Conservation (phyloP, 2,113 vertebrate genomes). For the Pelodiscus sinensis region DNA sequence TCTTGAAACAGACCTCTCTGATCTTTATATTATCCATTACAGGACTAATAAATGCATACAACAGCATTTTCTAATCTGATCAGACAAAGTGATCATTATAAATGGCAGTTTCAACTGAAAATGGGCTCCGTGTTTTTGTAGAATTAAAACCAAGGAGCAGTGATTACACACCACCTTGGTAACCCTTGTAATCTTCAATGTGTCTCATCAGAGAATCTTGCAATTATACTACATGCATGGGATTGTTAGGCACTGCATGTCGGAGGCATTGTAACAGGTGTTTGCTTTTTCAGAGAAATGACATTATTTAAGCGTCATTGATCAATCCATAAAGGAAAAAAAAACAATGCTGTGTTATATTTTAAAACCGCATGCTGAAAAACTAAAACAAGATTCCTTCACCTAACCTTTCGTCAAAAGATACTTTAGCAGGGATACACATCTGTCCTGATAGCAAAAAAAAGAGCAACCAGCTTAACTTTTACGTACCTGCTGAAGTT, state of each 20-base stretch:
- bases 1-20: neutral
- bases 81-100: neutral
- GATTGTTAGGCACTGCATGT: neutral
- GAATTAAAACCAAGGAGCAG: neutral
- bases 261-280: neutral
- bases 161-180: neutral
- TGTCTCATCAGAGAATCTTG: neutral
- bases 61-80: neutral
- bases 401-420: conserved; percentile 1
- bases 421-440: neutral
- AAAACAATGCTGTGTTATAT: neutral
- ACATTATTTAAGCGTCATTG: neutral
- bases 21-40: neutral
- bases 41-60: neutral
- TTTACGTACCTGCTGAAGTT: neutral
- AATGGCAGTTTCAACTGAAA: neutral
- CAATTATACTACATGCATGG: neutral
- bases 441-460: neutral
- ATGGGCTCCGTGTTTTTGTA: neutral
- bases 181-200: neutral
- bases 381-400: neutral
- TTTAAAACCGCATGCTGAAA: neutral
- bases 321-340: neutral
- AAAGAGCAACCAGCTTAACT: neutral
- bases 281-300: neutral